Conservation (phyloP, 2,113 vertebrate species). For the Siphamia tubifer region DNA sequence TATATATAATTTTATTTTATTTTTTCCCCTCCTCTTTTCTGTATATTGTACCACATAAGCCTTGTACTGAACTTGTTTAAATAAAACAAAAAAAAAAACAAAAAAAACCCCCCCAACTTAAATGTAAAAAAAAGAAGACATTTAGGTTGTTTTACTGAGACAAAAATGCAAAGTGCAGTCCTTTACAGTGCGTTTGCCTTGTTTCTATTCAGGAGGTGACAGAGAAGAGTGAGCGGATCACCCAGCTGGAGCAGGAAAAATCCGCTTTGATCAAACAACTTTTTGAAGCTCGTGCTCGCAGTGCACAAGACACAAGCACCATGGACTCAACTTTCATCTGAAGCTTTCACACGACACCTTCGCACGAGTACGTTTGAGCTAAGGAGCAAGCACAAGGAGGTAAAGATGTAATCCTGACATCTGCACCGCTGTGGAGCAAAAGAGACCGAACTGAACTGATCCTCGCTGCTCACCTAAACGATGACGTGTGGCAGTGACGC, state of each 20-base stretch:
- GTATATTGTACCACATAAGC: too few species aligned
- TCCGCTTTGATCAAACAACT: slow-evolving; percentile 95
- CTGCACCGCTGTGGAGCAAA: slow-evolving; percentile 2
- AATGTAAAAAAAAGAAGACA: too few species aligned
- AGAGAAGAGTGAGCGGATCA: slow-evolving; percentile 89
- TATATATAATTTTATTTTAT: too few species aligned
- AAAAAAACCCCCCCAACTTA: too few species aligned
- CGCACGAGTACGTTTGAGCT: background rate
- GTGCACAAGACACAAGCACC: slow-evolving; percentile 80
- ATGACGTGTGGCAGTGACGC: slow-evolving; percentile 30
- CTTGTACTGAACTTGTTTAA: too few species aligned
- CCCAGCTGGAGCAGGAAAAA: slow-evolving; percentile 96
- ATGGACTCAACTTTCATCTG: slow-evolving; percentile 96
- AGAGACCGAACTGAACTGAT: slow-evolving; percentile 23
- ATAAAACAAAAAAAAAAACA: too few species aligned
- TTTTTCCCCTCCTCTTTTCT: too few species aligned
- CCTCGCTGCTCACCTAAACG: slow-evolving; percentile 44
- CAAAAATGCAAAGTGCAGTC: too few species aligned
- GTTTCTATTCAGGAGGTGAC: slow-evolving; percentile 87
- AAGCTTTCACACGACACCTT: slow-evolving; percentile 5
- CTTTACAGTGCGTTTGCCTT: too few species aligned
- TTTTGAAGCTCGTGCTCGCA: slow-evolving; percentile 88
- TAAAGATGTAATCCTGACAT: background rate
- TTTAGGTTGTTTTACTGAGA: too few species aligned
- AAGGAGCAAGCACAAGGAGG: background rate